Conservation (phyloP, 2,113 vertebrate genomes). For the Tiliqua scincoides region DNA sequence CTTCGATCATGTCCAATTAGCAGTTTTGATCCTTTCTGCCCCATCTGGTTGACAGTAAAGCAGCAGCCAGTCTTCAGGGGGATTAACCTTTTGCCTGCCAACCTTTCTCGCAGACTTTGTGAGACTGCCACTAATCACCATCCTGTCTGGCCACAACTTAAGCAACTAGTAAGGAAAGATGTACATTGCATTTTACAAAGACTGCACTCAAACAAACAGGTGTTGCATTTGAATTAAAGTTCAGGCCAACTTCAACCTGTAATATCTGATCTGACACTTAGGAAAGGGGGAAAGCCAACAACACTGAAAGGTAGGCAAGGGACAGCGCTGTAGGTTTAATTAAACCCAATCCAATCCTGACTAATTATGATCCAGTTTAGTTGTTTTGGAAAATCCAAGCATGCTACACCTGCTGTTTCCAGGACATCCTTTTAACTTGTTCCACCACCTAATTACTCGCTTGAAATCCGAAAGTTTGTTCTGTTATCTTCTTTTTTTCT, state of each 20-base stretch:
- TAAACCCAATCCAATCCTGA: background rate
- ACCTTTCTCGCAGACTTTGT: background rate
- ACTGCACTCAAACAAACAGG: background rate
- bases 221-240: conserved; percentile 24
- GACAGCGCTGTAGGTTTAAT: background rate
- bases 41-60: conserved; percentile 15
- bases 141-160: background rate
- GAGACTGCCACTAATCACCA: background rate
- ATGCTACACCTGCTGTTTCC: no score
- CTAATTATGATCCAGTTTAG: background rate
- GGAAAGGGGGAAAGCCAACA: background rate
- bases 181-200: background rate
- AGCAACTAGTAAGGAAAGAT: background rate
- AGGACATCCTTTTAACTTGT: background rate
- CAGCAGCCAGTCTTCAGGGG: background rate
- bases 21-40: conserved; percentile 16
- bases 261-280: background rate
- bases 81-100: background rate
- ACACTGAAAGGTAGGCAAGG: background rate
- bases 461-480: background rate
- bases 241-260: background rate
- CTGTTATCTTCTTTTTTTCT: background rate
- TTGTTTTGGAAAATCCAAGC: background rate
- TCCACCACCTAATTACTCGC: background rate
- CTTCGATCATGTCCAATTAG: conserved; percentile 16